Evolutionary conservation across 2,888 invertebrate genomes (phyloP).

Genomic region (Busseola fusca): DNA sequence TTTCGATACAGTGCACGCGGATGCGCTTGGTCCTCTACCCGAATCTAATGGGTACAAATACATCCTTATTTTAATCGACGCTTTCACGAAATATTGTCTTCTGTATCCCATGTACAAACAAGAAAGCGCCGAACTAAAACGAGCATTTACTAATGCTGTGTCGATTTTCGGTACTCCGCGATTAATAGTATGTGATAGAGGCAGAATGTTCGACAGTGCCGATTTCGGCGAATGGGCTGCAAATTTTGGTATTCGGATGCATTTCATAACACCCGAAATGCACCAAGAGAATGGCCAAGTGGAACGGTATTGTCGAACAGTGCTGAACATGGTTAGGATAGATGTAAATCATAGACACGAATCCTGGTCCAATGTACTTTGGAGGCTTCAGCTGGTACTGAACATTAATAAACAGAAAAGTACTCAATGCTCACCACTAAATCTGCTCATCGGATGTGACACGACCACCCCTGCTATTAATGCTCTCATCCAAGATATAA

Average conservation of each 20-base stretch:
- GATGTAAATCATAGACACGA: constrained; percentile 5
- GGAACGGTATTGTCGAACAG: constrained; percentile 48
- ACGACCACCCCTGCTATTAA: constrained; percentile 6
- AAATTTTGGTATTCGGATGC: constrained; percentile 16
- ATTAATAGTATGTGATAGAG: too few species aligned
- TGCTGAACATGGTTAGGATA: constrained; percentile 24
- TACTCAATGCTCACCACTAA: constrained; percentile 5
- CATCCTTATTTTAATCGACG: too few species aligned
- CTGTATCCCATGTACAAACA: too few species aligned
- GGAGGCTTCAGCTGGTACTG: constrained; percentile 7
- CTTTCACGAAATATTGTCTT: too few species aligned
- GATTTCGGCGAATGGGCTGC: too few species aligned
- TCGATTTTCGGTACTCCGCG: too few species aligned
- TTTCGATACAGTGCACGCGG: too few species aligned
- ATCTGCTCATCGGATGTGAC: constrained; percentile 2
- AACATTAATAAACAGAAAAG: constrained; percentile 7
- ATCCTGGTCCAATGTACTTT: constrained; percentile 2
- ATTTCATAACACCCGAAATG: constrained; percentile 52
- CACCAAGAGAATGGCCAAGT: constrained; percentile 53
- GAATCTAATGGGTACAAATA: too few species aligned
- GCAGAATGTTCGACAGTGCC: too few species aligned
- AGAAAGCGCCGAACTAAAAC: too few species aligned
- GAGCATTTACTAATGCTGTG: too few species aligned
- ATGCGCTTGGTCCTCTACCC: too few species aligned
- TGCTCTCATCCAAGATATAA: neutral